These are phyloP conservation scores for Zaprionus obscuricornis DNA, from an alignment of 2,888 invertebrate genomes.

Conservation along the genomic window DNA sequence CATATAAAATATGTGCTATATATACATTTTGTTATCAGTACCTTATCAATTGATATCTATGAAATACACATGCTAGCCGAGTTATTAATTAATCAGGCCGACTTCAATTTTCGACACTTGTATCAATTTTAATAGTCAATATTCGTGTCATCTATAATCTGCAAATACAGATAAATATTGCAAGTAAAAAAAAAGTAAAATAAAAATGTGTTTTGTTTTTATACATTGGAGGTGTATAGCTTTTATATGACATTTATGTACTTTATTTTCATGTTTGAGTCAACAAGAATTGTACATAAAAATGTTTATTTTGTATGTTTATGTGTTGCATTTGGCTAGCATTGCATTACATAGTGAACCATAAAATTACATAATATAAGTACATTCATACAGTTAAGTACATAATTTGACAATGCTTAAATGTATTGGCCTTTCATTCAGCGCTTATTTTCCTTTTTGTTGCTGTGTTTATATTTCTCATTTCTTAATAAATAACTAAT, in stretches of 20 bases:
- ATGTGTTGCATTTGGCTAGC: slow-evolving; percentile 23
- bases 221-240: slow-evolving; percentile 27
- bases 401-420: slow-evolving; percentile 72
- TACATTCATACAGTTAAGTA: slow-evolving; percentile 17
- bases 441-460: slow-evolving; percentile 20
- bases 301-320: slow-evolving; percentile 31
- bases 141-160: no score
- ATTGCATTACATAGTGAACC: slow-evolving; percentile 32
- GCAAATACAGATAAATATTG: no score
- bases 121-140: no score
- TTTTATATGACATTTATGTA: slow-evolving; percentile 68
- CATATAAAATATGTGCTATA: no score
- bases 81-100: no score
- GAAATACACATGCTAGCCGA: no score
- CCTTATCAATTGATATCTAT: no score
- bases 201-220: slow-evolving; percentile 88
- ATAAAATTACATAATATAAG: slow-evolving; percentile 49
- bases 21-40: no score
- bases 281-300: slow-evolving; percentile 74
- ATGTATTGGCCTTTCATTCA: slow-evolving; percentile 33
- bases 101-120: no score
- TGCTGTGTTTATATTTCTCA: no score
- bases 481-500: slow-evolving; percentile 30
- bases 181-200: no score
- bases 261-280: slow-evolving; percentile 59